Percentiles rank a stretch among this genome's conserved stretches.
phyloP scores from a whole-genome alignment of 2,888 invertebrate species.

The Kuschelorhynchus macadamiae region DNA sequence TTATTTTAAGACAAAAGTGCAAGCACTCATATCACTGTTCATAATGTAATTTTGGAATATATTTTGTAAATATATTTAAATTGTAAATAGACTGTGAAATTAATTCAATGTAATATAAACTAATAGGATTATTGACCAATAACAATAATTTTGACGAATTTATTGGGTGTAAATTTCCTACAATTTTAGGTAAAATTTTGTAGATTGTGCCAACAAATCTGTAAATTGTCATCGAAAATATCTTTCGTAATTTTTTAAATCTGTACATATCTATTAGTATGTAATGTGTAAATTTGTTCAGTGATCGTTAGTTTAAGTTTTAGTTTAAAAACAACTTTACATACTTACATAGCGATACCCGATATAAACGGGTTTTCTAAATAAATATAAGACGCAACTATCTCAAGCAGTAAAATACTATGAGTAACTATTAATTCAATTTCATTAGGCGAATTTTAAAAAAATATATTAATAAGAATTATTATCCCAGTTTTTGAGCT shows the following conservation, averaged over 20 bases:
- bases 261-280: conserved; percentile 62
- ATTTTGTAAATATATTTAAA: conserved; percentile 21
- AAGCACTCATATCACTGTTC: conserved; percentile 3
- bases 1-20: conserved; percentile 4
- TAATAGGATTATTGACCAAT: conserved; percentile 57
- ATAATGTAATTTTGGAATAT: conserved; percentile 1
- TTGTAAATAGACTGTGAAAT: conserved; percentile 27
- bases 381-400: background rate
- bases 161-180: conserved; percentile 45
- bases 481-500: no score
- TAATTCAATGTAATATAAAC: conserved; percentile 30
- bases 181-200: conserved; percentile 48
- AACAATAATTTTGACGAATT: conserved; percentile 61
- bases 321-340: conserved; percentile 11
- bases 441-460: no score
- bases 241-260: conserved; percentile 62
- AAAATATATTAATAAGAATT: no score
- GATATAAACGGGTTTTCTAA: background rate
- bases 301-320: conserved; percentile 50
- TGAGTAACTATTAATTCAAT: no score
- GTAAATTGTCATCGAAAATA: conserved; percentile 59
- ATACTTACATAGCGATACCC: conserved; percentile 7
- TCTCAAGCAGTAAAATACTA: background rate
- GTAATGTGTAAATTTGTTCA: conserved; percentile 49
- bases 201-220: conserved; percentile 61